Percentiles rank a stretch among this genome's conserved stretches.
These are phyloP conservation scores for Drosophila saltans DNA, from an alignment of 1,140 invertebrate species.

Conservation along the genomic window DNA sequence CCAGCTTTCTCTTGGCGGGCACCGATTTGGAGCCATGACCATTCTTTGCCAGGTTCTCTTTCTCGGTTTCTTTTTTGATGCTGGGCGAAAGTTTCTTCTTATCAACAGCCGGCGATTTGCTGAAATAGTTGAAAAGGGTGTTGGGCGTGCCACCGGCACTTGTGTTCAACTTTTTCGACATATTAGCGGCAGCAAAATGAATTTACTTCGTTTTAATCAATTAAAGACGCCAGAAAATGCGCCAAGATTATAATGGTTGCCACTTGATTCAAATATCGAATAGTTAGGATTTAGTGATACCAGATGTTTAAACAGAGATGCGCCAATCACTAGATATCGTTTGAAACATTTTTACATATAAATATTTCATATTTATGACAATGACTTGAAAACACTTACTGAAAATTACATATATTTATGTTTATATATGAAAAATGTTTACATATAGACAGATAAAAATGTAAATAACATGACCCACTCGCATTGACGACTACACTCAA, in stretches of 20 bases:
- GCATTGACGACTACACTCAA: too few relatives aligned
- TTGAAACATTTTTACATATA: too few relatives aligned
- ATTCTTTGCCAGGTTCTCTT: slow-evolving; percentile 55
- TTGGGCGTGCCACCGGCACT: slow-evolving; percentile 79
- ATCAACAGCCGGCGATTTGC: slow-evolving; percentile 84
- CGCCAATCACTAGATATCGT: too few relatives aligned
- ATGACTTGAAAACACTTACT: too few relatives aligned
- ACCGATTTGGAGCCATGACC: slow-evolving; percentile 20
- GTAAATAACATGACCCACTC: too few relatives aligned
- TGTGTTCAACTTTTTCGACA: slow-evolving; percentile 76
- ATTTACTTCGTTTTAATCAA: slow-evolving; percentile 2
- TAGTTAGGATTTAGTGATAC: not conserved
- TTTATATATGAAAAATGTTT: too few relatives aligned
- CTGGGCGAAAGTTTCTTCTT: slow-evolving; percentile 81
- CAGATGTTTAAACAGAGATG: not conserved
- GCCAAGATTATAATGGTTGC: slow-evolving; percentile 52
- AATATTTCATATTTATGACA: too few relatives aligned
- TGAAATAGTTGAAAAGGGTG: slow-evolving; percentile 86
- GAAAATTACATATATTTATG: too few relatives aligned
- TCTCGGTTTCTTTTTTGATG: slow-evolving; percentile 49
- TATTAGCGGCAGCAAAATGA: slow-evolving; percentile 21
- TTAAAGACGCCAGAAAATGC: slow-evolving; percentile 60
- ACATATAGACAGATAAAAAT: too few relatives aligned
- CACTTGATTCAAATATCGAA: not conserved
- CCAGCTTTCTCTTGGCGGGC: slow-evolving; percentile 45